Evolutionary conservation across 1,140 invertebrate genomes (phyloP), one percentile per base, ranked within the genome.

Genomic region (Ostrea denselamellosa): DNA sequence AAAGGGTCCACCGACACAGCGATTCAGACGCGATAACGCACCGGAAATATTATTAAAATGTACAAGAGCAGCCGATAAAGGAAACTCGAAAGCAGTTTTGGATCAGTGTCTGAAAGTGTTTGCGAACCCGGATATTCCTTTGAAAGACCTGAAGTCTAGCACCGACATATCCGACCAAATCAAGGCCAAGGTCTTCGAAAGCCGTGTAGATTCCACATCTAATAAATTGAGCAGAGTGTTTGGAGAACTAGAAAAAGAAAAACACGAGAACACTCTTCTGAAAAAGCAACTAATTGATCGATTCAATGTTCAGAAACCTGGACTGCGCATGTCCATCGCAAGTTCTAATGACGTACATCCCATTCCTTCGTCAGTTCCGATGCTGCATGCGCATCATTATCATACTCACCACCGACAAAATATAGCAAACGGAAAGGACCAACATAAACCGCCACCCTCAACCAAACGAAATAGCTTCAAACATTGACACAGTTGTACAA

Each of bases 31-130:
- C 8, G 86, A 87, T 52, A 87, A 84, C 19, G 82, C 82, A 52
- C 86, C 86, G 9, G 84, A 85, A 58, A 85, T 87, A 53, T 44
- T 87, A 12, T n/a, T 87, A 8, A 85, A 87, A 85, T 87, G 86
- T 56, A 56, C 83, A 12, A 85, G 71, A 84, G 56, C 82, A 2
- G 86, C 82, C 34, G 86, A 87, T 51, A 85, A 68, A 71, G 86
- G 58, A 28, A 54, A 10, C 0, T 87, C 86, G 8, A 85, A 84
- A 0, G 58, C 51, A 7, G 82, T 87, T 34, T 51, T 85, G n/a
- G 52, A 56, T 12, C n/a, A 85, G 25, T 87, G 86, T 56, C 44
- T 87, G 12, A 65, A 52, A 68, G 68, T 87, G 3, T 87, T 84
- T 85, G 44, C 86, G 10, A 87, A 85, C 54, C 86, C 83, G 4